Base-by-base conservation (phyloP, 2,113 vertebrate species). In the Albula goreensis region DNA sequence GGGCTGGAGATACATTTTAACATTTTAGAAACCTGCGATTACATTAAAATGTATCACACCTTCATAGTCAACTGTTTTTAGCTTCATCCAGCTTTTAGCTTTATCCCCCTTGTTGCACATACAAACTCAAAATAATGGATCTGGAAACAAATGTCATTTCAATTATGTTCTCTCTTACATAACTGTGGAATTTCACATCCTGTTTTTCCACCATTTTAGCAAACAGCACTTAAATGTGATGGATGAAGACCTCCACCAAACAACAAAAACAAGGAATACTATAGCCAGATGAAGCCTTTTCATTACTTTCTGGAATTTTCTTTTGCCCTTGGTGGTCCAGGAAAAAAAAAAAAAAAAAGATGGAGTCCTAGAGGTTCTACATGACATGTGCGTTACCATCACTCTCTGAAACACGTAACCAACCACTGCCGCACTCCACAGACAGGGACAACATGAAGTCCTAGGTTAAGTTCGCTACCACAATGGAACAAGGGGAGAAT, bases 251-350 rank as follows among this genome's bases (percentile, higher is more conserved):
- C 8, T 22, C 11, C 66, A n/a, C 22, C 66, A 12, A 41, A 41
- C 31, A 41, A 41, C 31, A 41, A 41, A 41, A 41, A 41, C 31
- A 41, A 41, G 31, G 22, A 22, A 70, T 70, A 17, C 15, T 17
- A 70, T 17, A 6, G 25, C 11, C 31, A 41, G 7, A 74, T 48
- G 17, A 50, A 7, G 31, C 41, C 53, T 56, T 12, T 56, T 7
- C 53, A 83, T 7, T 74, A 49, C 48, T 49, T 31, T 53, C 0
- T 56, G 12, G 60, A 83, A 80, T 60, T 12, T 11, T 86, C 83
- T 80, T 86, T 89, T 80, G 88, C 83, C 86, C 89, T 90, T 88
- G 88, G 85, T 88, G 86, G 83, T 25, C 53, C 31, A 41, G 31
- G 31, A 41, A 41, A 41, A 41, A 41, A 41, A 41, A 41, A 10